Conservation (phyloP, 2,113 vertebrate genomes). For the Zosterops hypoxanthus region DNA sequence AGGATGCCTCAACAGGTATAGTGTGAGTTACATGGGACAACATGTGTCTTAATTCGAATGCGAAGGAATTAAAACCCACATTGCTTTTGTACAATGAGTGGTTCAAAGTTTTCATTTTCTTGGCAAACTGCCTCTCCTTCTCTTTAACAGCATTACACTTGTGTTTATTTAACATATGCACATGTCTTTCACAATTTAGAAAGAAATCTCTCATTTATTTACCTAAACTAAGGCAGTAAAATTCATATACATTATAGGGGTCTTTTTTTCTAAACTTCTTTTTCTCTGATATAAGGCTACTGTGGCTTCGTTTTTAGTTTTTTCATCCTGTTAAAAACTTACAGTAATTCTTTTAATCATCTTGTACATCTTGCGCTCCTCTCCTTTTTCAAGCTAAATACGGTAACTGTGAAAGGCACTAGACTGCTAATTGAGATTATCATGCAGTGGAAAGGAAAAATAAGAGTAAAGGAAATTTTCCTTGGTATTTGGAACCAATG, state of each 20-base stretch:
- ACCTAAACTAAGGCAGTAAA: not conserved
- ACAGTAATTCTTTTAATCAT: not conserved
- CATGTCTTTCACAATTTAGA: slow-evolving; percentile 6
- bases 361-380: not conserved
- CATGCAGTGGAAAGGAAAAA: not conserved
- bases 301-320: not conserved
- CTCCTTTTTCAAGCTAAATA: not conserved
- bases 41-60: not conserved
- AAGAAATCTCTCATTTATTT: slow-evolving; percentile 21
- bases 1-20: not conserved
- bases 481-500: not conserved
- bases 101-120: slow-evolving; percentile 16
- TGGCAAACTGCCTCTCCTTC: not conserved
- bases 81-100: not conserved
- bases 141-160: not conserved
- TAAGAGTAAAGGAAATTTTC: not conserved
- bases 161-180: slow-evolving; percentile 20
- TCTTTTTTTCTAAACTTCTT: not conserved
- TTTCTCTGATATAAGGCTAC: not conserved
- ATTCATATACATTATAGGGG: not conserved
- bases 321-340: not conserved
- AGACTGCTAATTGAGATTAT: not conserved
- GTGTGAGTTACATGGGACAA: not conserved
- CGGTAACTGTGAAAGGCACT: not conserved
- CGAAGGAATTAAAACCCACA: slow-evolving; percentile 5